Evolutionary conservation across 2,797 vertebrate species (phyloP).

Genomic region (Sebastes taczanowskii): DNA sequence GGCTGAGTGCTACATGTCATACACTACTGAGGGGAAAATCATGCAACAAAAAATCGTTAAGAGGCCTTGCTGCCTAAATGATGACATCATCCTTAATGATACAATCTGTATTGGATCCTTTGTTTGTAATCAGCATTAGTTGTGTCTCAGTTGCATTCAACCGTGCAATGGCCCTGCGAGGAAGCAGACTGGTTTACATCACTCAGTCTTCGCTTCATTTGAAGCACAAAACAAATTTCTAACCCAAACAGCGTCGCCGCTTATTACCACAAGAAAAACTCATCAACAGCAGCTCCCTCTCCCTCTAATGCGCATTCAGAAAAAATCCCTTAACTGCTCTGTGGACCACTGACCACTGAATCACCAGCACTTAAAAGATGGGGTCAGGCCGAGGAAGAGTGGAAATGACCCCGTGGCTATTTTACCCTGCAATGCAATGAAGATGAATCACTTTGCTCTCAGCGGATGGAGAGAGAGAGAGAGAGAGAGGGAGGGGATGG

Average conservation of each 20-base stretch:
- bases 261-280: constrained; percentile 12
- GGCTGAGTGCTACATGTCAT: background rate
- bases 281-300: constrained; percentile 20
- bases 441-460: constrained; percentile 59
- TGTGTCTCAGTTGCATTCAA: constrained; percentile 16
- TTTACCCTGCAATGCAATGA: constrained; percentile 46
- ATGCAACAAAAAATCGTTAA: background rate
- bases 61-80: background rate
- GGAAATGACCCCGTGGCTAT: constrained; percentile 54
- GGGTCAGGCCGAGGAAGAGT: constrained; percentile 49
- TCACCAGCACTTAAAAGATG: constrained; percentile 45
- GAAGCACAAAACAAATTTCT: constrained; percentile 30
- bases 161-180: background rate
- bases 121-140: constrained; percentile 38
- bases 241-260: constrained; percentile 6
- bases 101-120: constrained; percentile 14
- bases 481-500: background rate
- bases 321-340: constrained; percentile 28
- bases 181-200: constrained; percentile 39
- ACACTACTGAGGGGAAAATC: background rate
- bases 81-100: constrained; percentile 31
- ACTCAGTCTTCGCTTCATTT: constrained; percentile 10
- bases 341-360: constrained; percentile 38
- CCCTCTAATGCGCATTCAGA: constrained; percentile 23
- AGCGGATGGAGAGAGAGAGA: constrained; percentile 27